These are phyloP conservation scores for Cebus imitator DNA, from an alignment of 2,113 vertebrate genomes.

Conservation along the genomic window DNA sequence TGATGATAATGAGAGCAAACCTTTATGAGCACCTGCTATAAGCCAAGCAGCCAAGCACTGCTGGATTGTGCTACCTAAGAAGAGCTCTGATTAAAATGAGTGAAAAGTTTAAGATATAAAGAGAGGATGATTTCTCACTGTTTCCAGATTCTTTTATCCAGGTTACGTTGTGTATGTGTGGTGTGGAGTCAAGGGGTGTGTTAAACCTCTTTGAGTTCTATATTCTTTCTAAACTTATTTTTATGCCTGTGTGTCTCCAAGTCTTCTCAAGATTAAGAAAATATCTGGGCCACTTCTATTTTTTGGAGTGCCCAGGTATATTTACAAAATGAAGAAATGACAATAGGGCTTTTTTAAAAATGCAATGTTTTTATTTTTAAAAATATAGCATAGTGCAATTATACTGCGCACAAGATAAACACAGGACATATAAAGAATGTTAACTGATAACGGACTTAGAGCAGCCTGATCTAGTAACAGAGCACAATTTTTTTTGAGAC, in stretches of 20 bases:
- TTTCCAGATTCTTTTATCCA: neutral
- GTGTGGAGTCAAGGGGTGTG: neutral
- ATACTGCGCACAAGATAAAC: neutral
- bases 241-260: neutral
- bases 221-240: neutral
- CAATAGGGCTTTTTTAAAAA: neutral
- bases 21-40: neutral
- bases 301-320: neutral
- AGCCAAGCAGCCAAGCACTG: neutral
- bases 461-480: neutral
- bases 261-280: neutral
- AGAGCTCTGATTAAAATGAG: neutral
- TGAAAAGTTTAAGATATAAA: neutral
- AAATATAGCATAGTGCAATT: neutral
- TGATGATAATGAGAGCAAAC: neutral
- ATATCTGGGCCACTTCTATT: neutral
- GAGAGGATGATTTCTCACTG: neutral
- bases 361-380: neutral
- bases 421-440: neutral
- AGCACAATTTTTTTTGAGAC: neutral
- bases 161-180: fast-evolving
- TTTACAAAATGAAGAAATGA: neutral
- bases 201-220: neutral
- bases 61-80: neutral
- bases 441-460: neutral